These are phyloP conservation scores for Agrotis segetum DNA, from an alignment of 2,888 invertebrate species.

Conservation along the genomic window DNA sequence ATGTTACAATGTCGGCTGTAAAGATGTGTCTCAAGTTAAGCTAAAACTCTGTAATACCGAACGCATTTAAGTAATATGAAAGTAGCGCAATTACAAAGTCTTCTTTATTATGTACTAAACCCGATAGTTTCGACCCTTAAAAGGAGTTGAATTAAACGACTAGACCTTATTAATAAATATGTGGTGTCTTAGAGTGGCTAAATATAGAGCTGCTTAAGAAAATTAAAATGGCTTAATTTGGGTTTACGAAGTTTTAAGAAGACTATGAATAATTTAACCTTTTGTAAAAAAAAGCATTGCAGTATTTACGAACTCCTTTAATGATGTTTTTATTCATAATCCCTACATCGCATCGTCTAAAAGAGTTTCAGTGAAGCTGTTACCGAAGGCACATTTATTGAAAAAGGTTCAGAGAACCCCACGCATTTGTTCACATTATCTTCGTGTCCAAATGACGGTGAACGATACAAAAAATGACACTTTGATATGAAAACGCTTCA, in stretches of 20 bases:
- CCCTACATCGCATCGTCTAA: conserved; percentile 23
- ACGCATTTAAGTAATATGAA: conserved; percentile 35
- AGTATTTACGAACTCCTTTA: conserved; percentile 26
- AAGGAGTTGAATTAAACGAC: conserved; percentile 15
- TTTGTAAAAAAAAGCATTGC: conserved; percentile 3
- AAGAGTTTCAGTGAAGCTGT: conserved; percentile 37
- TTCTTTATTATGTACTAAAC: conserved; percentile 44
- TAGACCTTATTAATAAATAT: conserved; percentile 27
- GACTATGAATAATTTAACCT: conserved; percentile 30
- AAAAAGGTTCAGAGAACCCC: conserved; percentile 22
- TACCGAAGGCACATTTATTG: conserved; percentile 43
- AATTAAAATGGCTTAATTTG: conserved; percentile 36
- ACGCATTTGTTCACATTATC: conserved; percentile 43
- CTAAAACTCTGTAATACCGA: conserved; percentile 45
- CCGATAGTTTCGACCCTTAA: conserved; percentile 39
- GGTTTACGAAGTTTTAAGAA: conserved; percentile 19
- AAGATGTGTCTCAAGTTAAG: conserved; percentile 57
- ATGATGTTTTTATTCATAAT: conserved; percentile 31
- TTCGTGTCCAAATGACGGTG: conserved; percentile 45
- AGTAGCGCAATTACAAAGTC: conserved; percentile 54
- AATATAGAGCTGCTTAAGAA: neutral
- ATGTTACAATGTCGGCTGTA: conserved; percentile 66
- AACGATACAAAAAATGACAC: conserved; percentile 49
- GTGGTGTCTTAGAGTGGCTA: neutral
- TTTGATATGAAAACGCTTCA: conserved; percentile 50